These are phyloP conservation scores for Xyrichtys novacula DNA, from an alignment of 2,797 vertebrate species.

Conservation along the genomic window DNA sequence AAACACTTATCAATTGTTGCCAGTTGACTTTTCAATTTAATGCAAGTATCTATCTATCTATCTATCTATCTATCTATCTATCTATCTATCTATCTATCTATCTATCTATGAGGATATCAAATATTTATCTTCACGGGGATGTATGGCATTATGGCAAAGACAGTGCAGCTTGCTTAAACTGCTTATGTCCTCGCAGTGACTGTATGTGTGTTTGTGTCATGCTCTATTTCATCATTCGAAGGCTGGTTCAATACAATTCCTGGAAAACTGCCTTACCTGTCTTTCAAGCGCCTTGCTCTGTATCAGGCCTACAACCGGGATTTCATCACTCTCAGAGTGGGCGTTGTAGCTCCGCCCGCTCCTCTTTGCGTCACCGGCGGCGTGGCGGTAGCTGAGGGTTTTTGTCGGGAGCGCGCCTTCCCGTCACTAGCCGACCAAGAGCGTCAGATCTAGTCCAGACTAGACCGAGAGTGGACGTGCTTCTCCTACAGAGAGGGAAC, in stretches of 20 bases:
- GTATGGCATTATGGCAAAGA: no score
- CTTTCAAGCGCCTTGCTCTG: neutral
- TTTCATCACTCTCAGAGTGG: conserved; percentile 42
- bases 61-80: neutral
- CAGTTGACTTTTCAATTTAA: no score
- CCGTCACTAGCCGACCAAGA: conserved; percentile 1
- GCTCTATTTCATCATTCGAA: neutral
- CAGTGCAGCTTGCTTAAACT: neutral
- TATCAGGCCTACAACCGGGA: neutral
- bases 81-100: neutral
- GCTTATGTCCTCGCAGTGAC: neutral
- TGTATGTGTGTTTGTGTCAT: neutral
- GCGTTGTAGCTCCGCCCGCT: conserved; percentile 24
- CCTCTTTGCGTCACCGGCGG: conserved; percentile 19
- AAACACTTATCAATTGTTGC: no score
- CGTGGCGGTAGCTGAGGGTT: conserved; percentile 19
- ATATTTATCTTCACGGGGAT: no score
- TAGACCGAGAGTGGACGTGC: conserved; percentile 21
- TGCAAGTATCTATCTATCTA: neutral
- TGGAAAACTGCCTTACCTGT: no score
- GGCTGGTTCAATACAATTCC: neutral
- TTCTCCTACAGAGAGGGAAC: neutral
- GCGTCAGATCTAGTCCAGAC: conserved; percentile 38
- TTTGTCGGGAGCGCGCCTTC: conserved; percentile 59
- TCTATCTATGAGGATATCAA: no score